Evolutionary conservation across 2,888 invertebrate species (phyloP).

Genomic region (Crossocerus cetratus): DNA sequence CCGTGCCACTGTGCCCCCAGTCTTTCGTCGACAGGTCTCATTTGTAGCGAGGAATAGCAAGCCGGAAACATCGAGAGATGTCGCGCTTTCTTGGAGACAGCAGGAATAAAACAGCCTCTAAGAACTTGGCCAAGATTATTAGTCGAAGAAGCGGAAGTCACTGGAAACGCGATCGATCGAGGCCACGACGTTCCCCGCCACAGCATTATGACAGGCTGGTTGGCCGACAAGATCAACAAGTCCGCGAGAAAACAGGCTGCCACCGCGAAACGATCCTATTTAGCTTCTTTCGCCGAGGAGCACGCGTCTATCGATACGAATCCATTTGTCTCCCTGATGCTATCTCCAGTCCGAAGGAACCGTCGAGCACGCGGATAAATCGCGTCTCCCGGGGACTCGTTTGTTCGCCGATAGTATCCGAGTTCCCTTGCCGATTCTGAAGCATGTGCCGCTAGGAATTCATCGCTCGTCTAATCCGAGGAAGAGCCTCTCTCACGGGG

Average conservation of each 20-base stretch:
- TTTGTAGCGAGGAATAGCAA: too few relatives aligned
- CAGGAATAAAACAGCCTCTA: too few relatives aligned
- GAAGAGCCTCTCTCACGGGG: background rate
- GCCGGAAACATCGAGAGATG: too few relatives aligned
- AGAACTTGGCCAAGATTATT: too few relatives aligned
- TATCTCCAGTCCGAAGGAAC: background rate
- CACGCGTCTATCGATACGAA: background rate
- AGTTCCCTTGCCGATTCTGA: background rate
- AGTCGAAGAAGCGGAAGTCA: too few relatives aligned
- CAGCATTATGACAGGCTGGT: too few relatives aligned
- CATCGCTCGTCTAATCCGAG: slow-evolving; percentile 30
- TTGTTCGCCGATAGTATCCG: slow-evolving; percentile 3
- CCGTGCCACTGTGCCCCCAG: background rate
- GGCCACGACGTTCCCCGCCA: too few relatives aligned
- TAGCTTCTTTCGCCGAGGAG: background rate
- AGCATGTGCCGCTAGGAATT: background rate
- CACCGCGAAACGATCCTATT: slow-evolving; percentile 9
- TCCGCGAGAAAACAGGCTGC: too few relatives aligned
- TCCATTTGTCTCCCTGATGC: slow-evolving; percentile 16
- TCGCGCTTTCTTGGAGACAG: too few relatives aligned
- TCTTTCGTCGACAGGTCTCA: too few relatives aligned
- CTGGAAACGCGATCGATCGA: too few relatives aligned
- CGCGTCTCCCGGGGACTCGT: background rate
- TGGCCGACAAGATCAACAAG: too few relatives aligned
- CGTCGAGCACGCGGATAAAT: background rate